phyloP scores from a whole-genome alignment of 2,888 invertebrate species.

The Athalia circularis region DNA sequence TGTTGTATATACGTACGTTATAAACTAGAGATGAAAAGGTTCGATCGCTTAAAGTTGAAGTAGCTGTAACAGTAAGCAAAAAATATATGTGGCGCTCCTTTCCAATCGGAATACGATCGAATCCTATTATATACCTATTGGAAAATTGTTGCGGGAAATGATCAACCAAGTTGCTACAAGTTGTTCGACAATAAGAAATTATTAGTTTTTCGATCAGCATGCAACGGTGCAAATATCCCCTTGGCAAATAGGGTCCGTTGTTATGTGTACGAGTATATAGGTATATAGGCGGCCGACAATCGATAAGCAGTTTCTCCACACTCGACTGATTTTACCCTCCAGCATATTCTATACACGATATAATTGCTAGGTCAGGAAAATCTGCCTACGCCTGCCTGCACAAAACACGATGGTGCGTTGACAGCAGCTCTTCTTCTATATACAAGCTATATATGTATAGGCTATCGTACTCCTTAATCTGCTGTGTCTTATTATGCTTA shows the following conservation, averaged over 20 bases:
- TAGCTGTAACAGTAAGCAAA: background rate
- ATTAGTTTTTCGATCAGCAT: slow-evolving; percentile 30
- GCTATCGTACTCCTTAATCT: too few species aligned
- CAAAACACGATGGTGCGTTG: slow-evolving; percentile 8
- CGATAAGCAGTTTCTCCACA: slow-evolving; percentile 42
- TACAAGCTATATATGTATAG: background rate
- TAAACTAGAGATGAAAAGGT: slow-evolving; percentile 33
- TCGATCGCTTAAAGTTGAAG: slow-evolving; percentile 25
- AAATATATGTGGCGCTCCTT: background rate
- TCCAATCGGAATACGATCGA: slow-evolving; percentile 9
- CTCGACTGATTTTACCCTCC: slow-evolving; percentile 10
- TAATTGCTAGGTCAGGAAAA: slow-evolving; percentile 31
- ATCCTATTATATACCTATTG: background rate
- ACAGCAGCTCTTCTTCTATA: background rate
- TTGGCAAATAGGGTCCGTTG: background rate
- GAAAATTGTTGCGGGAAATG: slow-evolving; percentile 2
- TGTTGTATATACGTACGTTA: background rate
- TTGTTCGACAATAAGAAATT: slow-evolving; percentile 7
- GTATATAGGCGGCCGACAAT: slow-evolving; percentile 4
- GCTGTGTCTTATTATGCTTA: too few species aligned
- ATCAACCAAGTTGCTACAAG: slow-evolving; percentile 17
- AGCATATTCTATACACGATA: background rate
- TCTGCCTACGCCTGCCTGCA: slow-evolving; percentile 17
- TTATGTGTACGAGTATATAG: background rate
- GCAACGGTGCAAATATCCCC: background rate